Percentiles rank a stretch among this genome's conserved stretches.
phyloP scores from a whole-genome alignment of 2,888 invertebrate species.

The Nomada fucata region DNA sequence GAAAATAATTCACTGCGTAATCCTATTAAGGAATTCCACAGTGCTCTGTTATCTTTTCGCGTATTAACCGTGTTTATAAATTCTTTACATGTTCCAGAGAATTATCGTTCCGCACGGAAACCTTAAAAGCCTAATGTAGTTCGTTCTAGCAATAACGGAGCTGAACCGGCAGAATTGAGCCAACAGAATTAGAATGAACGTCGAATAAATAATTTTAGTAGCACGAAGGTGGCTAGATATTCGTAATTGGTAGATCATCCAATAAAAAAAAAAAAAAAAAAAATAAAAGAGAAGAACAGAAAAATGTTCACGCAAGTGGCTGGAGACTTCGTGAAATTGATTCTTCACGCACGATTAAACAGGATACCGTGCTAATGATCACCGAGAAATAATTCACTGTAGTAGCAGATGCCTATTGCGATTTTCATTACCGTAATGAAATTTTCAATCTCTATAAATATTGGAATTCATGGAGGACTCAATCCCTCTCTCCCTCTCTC shows the following conservation, averaged over 20 bases:
- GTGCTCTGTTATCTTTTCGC: neutral
- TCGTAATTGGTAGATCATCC: constrained; percentile 32
- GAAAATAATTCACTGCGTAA: neutral
- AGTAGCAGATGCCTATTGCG: constrained; percentile 6
- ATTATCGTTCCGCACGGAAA: constrained; percentile 5
- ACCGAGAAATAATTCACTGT: constrained; percentile 29
- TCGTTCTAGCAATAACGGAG: neutral
- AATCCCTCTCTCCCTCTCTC: no score
- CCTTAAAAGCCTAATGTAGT: constrained; percentile 8
- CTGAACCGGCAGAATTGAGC: neutral
- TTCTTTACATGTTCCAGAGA: neutral
- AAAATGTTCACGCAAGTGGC: constrained; percentile 18
- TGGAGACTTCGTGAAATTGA: constrained; percentile 41
- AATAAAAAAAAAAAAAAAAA: neutral
- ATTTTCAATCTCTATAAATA: constrained; percentile 22
- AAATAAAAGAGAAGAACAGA: neutral
- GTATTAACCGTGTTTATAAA: neutral
- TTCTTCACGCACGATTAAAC: constrained; percentile 52
- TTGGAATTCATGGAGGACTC: neutral
- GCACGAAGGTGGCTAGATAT: neutral
- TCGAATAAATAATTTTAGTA: constrained; percentile 18
- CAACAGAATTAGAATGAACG: constrained; percentile 21
- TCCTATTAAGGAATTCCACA: neutral
- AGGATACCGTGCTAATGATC: constrained; percentile 36
- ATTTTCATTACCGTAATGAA: constrained; percentile 19